A percentile compares a stretch with the other conserved stretches of the same genome.
These are phyloP conservation scores for Umimayanthus chanpuru DNA, from an alignment of 92 coral and sea anemone species.

Conservation along the genomic window DNA sequence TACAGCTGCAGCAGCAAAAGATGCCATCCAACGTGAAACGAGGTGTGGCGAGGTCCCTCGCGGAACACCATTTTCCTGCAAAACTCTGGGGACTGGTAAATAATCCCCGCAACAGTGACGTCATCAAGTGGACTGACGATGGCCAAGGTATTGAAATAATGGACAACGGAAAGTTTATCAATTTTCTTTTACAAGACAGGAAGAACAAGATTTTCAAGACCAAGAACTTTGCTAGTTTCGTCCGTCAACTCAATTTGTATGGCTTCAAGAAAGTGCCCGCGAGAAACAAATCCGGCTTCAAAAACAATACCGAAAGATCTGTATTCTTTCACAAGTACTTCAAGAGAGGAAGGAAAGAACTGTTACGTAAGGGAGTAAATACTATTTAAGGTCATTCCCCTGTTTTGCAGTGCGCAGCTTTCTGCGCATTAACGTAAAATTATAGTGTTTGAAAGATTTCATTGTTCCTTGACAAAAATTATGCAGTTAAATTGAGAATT, in stretches of 20 bases:
- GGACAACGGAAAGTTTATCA: slow-evolving; percentile 51
- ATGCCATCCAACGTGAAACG: slow-evolving; percentile 36
- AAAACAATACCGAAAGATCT: slow-evolving; percentile 9
- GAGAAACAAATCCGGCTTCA: background rate
- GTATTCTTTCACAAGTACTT: slow-evolving; percentile 47
- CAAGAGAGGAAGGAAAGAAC: slow-evolving; percentile 55
- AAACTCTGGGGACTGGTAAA: slow-evolving; percentile 63
- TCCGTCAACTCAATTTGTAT: slow-evolving; percentile 55
- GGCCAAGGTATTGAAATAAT: slow-evolving; percentile 54
- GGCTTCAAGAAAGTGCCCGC: slow-evolving; percentile 39
- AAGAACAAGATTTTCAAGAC: slow-evolving; percentile 58
- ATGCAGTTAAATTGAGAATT: too few relatives aligned
- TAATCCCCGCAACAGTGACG: slow-evolving; percentile 36
- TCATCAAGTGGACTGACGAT: slow-evolving; percentile 59
- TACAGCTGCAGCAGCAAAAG: background rate
- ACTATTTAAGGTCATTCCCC: background rate
- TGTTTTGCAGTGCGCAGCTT: too few relatives aligned
- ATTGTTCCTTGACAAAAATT: too few relatives aligned
- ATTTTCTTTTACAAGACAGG: slow-evolving; percentile 39
- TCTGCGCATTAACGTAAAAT: too few relatives aligned
- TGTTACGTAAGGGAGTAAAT: slow-evolving; percentile 34
- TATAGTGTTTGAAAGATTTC: too few relatives aligned
- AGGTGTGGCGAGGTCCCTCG: slow-evolving; percentile 4
- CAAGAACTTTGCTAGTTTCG: slow-evolving; percentile 56
- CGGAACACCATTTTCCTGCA: slow-evolving; percentile 41